Base-by-base conservation (phyloP, 1,140 invertebrate species). In the Cyphomyrmex costatus region DNA sequence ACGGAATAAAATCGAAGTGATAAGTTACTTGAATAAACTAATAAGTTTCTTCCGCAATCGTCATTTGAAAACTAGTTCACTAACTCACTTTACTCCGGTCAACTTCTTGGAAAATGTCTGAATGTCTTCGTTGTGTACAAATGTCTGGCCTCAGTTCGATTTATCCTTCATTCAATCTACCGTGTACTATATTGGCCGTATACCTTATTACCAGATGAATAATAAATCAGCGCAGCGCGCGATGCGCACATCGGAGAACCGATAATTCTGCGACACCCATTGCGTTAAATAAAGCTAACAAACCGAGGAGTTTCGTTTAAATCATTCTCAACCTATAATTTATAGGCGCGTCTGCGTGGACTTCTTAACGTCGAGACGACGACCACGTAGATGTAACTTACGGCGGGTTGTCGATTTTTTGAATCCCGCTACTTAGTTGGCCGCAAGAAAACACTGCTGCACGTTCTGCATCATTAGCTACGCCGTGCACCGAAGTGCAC, bases 401-500 rank as follows among this genome's bases (percentile, higher is more conserved):
- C 80, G 74, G 53, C 74, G 56, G 21, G 74, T 63, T 77, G 51
- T 63, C 46, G 70, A 82, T 80, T 60, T 73, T 70, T 73, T 73
- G 42, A 86, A 73, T 53, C 66, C 49, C 58, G 42, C 65, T 46
- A 65, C 79, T 61, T 82, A 51, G 85, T 86, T 36, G 73, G 27
- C 71, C 61, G 60, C 82, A 85, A 85, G 82, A 85, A 85, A 85
- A 85, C 73, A 84, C 30, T 85, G 82, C 10, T 78, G 82, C 49
- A 78, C 16, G 82, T 85, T 85, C 82, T 77, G 82, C 82, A 78
- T 85, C 82, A 85, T 85, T 85, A 85, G 74, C 60, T 61, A 60
- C 79, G 79, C 68, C 30, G 24, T 60, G 68, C 79, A 49, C 71
- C 68, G 24, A 74, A 73, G 79, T 74, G 66, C 79, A 71, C 33